Base-by-base conservation (phyloP, 2,888 invertebrate genomes). In the Agrenia bidenticulata region DNA sequence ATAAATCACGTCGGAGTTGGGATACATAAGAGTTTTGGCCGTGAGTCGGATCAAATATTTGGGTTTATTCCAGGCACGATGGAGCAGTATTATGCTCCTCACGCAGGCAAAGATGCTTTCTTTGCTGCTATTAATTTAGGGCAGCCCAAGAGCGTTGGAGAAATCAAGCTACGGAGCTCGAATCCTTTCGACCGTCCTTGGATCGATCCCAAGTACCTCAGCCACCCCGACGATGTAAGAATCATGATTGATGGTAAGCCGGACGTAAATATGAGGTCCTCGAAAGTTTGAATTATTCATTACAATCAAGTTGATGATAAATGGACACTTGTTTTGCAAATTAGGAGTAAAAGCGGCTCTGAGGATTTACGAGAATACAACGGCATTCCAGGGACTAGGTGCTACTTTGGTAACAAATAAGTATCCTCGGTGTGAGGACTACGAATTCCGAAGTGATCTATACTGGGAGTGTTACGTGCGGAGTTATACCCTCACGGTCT, bases 141-240 rank as follows among this genome's bases (percentile, higher is more conserved):
- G 5, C 58, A 37, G 41, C 53, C 83, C 1, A 78, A 79, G 27
- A 82, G 82, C 57, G 71, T 75, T n/a, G 84, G 84, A 21, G 75
- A 75, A 26, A 63, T 84, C 11, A 80, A 78, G 58, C 77, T 84
- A 15, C 77, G 77, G 65, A 78, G 79, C 13, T 76, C 70, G 5
- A 78, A 84, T 73, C 82, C 83, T 1, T 74, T 77, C 27, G 78
- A 79, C 0, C 79, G 80, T 66, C 83, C 83, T 1, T 72, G 78
- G n/a, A 79, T 83, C 60, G 79, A 83, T 65, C 81, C 83, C 19
- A 83, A 82, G 74, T 84, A 84, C 70, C 54, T 76, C 1, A 61
- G 67, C n/a, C 65, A 73, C 50, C 55, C 62, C 2, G 67, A 71
- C 39, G 76, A 75, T 61, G 66, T 75, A 9, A 56, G 53, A 39